Percentiles rank a stretch among this genome's conserved stretches.
Evolutionary conservation across 2,797 vertebrate species (phyloP).

Genomic region (Rhynchotus rufescens): DNA sequence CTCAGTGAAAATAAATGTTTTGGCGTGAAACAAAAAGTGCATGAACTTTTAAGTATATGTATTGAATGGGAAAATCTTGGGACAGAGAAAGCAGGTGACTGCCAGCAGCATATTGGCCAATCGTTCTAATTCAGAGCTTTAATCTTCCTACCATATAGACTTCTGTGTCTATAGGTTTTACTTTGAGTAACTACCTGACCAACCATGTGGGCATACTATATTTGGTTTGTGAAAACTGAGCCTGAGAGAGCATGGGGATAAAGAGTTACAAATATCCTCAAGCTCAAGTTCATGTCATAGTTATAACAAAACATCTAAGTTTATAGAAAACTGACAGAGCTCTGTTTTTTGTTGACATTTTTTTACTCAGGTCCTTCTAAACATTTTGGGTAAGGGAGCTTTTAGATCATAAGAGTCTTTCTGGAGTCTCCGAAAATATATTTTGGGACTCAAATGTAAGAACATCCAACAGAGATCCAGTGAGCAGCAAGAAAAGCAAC

Average conservation of each 20-base stretch:
- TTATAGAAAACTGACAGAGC: neutral
- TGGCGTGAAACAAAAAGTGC: neutral
- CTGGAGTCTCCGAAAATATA: neutral
- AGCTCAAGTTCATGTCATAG: neutral
- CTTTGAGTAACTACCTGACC: neutral
- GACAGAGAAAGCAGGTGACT: neutral
- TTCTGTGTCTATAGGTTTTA: neutral
- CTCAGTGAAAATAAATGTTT: conserved; percentile 14
- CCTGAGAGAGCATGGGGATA: neutral
- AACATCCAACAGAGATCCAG: neutral
- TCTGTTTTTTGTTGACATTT: neutral
- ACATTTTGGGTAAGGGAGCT: neutral
- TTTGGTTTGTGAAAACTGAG: neutral
- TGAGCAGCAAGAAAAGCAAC: neutral
- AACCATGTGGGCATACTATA: neutral
- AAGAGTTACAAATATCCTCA: neutral
- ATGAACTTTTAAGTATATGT: neutral
- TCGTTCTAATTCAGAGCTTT: neutral
- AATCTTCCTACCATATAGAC: neutral
- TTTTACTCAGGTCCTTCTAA: neutral
- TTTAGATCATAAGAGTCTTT: neutral
- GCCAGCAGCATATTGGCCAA: neutral
- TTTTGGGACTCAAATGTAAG: neutral
- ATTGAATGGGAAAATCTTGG: neutral
- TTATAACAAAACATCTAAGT: neutral